Evolutionary conservation across 2,888 invertebrate genomes (phyloP).

Genomic region (Melinaea marsaeus): DNA sequence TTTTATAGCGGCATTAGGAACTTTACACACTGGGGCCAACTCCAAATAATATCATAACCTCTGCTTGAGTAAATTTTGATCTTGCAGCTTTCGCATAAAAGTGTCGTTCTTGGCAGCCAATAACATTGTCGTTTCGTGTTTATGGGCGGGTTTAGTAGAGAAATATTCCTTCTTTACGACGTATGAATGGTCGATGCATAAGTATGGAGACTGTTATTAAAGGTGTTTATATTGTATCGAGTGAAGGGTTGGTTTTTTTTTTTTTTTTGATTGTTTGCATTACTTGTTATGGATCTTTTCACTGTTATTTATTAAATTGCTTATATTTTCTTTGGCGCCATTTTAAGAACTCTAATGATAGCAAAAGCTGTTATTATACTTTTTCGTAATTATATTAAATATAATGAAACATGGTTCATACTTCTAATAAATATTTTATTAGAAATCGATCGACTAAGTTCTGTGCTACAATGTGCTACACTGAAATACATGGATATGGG

Average conservation of each 20-base stretch:
- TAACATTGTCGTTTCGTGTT: constrained; percentile 51
- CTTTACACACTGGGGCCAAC: constrained; percentile 45
- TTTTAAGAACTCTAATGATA: no score
- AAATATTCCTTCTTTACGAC: constrained; percentile 73
- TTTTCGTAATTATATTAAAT: no score
- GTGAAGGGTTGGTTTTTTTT: constrained; percentile 21
- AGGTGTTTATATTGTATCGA: constrained; percentile 56
- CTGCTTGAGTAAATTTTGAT: constrained; percentile 18
- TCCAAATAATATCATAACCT: not conserved
- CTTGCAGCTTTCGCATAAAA: constrained; percentile 33
- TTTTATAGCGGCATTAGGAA: constrained; percentile 69
- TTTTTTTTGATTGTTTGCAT: constrained; percentile 19
- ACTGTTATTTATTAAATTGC: no score
- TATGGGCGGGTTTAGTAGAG: constrained; percentile 36
- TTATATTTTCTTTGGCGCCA: no score
- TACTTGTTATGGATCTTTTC: not conserved
- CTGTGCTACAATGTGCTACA: no score
- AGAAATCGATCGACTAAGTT: no score
- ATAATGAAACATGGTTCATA: no score
- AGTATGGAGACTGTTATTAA: constrained; percentile 63
- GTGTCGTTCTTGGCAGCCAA: constrained; percentile 24
- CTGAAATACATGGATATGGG: no score
- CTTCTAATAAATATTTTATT: no score
- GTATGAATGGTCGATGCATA: constrained; percentile 67
- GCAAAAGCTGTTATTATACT: no score